phyloP scores from a whole-genome alignment of 2,797 vertebrate genomes.

The Sternarchorhynchus goeldii region DNA sequence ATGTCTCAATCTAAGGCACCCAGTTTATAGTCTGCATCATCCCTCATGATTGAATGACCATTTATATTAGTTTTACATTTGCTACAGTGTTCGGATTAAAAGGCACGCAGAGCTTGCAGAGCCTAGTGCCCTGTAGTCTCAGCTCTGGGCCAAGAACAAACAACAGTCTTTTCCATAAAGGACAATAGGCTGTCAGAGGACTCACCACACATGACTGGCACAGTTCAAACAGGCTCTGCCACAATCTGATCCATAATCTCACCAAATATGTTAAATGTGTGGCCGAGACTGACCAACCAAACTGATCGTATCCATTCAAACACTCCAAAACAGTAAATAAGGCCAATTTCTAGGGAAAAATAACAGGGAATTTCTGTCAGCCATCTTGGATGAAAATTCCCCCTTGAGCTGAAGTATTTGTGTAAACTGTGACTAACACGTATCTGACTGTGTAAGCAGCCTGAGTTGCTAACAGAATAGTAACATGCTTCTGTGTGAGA shows the following conservation, averaged over 20 bases:
- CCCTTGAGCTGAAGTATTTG: conserved; percentile 14
- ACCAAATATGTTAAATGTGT: no score
- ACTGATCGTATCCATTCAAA: no score
- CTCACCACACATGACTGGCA: not conserved
- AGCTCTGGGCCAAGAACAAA: not conserved
- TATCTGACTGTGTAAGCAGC: conserved; percentile 4
- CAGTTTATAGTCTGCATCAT: no score
- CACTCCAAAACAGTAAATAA: no score
- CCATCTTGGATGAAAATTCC: not conserved
- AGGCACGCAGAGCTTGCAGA: not conserved
- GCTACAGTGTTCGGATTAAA: not conserved
- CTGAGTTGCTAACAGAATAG: conserved; percentile 16
- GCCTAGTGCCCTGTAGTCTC: not conserved
- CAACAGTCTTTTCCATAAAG: not conserved
- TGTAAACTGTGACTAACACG: not conserved
- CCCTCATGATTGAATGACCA: no score
- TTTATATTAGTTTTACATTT: no score
- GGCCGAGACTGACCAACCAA: no score
- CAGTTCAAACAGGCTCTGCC: not conserved
- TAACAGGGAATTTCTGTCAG: no score
- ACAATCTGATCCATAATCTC: not conserved
- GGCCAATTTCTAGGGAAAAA: no score
- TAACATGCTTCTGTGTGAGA: not conserved
- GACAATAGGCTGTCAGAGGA: not conserved
- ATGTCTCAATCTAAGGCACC: no score